A percentile compares a stretch with the other conserved stretches of the same genome.
These are phyloP conservation scores for Aspidapion aeneum DNA, from an alignment of 2,888 invertebrate genomes.

Conservation along the genomic window DNA sequence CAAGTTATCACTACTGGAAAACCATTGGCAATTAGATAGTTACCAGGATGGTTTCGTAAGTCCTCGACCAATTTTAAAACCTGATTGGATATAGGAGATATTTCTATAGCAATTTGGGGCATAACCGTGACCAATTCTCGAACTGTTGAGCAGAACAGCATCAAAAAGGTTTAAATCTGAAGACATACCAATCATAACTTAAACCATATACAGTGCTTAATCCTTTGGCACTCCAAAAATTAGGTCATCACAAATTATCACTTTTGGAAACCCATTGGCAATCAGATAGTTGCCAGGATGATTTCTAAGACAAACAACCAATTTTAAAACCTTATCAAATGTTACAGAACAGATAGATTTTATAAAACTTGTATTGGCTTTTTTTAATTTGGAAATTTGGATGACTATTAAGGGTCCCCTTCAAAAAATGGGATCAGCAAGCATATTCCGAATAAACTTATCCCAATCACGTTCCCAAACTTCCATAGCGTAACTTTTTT, in stretches of 20 bases:
- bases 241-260: slow-evolving; percentile 72
- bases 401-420: no score
- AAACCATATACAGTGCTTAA: no score
- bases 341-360: slow-evolving; percentile 60
- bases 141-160: slow-evolving; percentile 68
- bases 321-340: slow-evolving; percentile 67
- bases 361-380: no score
- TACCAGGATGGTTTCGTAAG: slow-evolving; percentile 71
- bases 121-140: slow-evolving; percentile 75
- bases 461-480: not conserved
- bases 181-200: no score
- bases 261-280: slow-evolving; percentile 64
- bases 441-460: slow-evolving; percentile 39
- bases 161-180: slow-evolving; percentile 74
- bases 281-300: slow-evolving; percentile 67
- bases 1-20: slow-evolving; percentile 70
- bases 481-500: slow-evolving; percentile 25
- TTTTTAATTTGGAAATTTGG: no score
- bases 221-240: no score
- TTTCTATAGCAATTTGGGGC: slow-evolving; percentile 69
- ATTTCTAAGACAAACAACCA: slow-evolving; percentile 70
- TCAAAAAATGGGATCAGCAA: not conserved
- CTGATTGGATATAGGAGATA: slow-evolving; percentile 76
- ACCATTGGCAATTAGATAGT: slow-evolving; percentile 59
- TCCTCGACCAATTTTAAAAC: slow-evolving; percentile 66